Evolutionary conservation across 2,888 invertebrate species (phyloP), one percentile per base, ranked within the genome.

Genomic region (Sisyra nigra): DNA sequence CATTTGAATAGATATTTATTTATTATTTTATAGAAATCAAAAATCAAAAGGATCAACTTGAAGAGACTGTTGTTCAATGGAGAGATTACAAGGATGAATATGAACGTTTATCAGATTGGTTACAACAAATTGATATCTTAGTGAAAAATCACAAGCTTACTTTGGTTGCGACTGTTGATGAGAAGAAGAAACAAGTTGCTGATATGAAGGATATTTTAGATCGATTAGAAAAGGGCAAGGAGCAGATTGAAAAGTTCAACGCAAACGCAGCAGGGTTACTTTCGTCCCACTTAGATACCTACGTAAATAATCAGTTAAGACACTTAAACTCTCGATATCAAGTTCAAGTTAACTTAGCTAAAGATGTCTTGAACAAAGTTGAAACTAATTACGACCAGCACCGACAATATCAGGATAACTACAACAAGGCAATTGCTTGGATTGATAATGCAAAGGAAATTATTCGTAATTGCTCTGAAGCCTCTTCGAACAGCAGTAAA

Each of bases 11-110:
- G 11, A 11, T n/a, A 11, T 3, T 14, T 15, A 30, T 34, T 36
- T 11, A 5, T 7, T 34, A 2, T 41, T 37, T 55, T 53, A 10
- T 48, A 62, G 89, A 91, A 56, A 80, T 92, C 30, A 77, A 80
- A 55, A 74, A 83, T 52, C 87, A 89, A 57, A 87, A 89, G 56
- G 80, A 78, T 50, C 81, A 85, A 57, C 60, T 92, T 14, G 88
- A 88, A 63, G 73, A 75, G 2, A 86, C 82, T 3, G 74, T 89
- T 46, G 71, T 72, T 42, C 84, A 88, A 55, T 87, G 89, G 85
- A 74, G 87, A 44, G 84, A 88, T 47, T 92, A 86, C 63, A 91
- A 91, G 61, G 91, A 91, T 55, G 91, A 92, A 61, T 89, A 86
- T 55, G 91, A 92, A 58, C 74, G 86, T 46, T 64, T 92, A 11